Percentiles rank a stretch among this genome's conserved stretches.
Conservation (phyloP, 2,888 invertebrate species). For the Melipona bicolor region DNA sequence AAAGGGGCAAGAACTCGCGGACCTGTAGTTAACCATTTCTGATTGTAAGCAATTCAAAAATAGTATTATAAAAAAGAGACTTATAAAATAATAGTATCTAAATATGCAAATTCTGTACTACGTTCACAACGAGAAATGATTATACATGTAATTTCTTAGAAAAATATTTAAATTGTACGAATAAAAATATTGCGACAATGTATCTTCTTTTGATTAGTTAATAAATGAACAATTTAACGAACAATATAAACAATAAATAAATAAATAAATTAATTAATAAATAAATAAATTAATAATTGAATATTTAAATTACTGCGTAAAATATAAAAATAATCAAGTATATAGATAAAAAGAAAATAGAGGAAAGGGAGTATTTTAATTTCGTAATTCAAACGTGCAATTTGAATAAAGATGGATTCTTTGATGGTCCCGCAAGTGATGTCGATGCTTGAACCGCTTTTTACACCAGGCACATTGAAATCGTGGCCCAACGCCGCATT, state of each 20-base stretch:
- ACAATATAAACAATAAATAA: not conserved
- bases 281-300: not conserved
- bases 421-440: slow-evolving; percentile 82
- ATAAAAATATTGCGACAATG: not conserved
- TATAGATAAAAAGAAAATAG: not conserved
- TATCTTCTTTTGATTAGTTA: not conserved
- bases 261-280: not conserved
- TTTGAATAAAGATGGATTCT: slow-evolving; percentile 74
- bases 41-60: too few species aligned
- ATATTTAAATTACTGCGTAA: not conserved
- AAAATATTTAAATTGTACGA: not conserved
- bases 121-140: too few species aligned
- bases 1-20: too few species aligned
- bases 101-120: too few species aligned
- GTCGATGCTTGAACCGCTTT: slow-evolving; percentile 83
- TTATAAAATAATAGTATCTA: not conserved
- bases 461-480: slow-evolving; percentile 80
- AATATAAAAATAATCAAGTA: too few species aligned
- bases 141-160: not conserved
- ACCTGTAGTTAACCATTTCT: too few species aligned
- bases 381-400: slow-evolving; percentile 61
- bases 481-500: slow-evolving; percentile 82
- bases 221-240: not conserved
- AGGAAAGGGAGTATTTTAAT: slow-evolving; percentile 47
- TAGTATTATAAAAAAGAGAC: not conserved